Base-by-base conservation (phyloP, 2,888 invertebrate species). In the Arenicola marina region DNA sequence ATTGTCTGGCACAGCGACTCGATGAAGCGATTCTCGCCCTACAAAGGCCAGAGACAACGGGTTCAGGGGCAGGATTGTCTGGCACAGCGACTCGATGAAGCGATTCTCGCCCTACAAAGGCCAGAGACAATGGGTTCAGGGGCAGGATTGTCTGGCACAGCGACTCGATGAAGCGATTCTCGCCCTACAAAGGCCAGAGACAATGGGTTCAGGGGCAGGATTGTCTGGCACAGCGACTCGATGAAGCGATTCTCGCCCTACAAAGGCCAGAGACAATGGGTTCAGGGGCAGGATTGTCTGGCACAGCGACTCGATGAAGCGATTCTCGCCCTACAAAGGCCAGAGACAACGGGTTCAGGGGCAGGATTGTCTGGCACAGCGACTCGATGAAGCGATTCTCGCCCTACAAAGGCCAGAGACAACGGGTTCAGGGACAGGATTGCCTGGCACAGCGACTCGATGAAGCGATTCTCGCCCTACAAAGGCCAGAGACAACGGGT, bases 241-340 rank as follows among this genome's bases (percentile, higher is more conserved):
- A 83, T 82, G 66, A 82, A 81, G 71, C 80, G 78, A 68, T 83
- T 83, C 63, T 83, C 83, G n/a, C 82, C 82, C 80, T 80, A 66
- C 1, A 59, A 34, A 11, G 24, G 26, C 18, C 24, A 48, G 11
- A n/a, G 38, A 18, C 11, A 38, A 15, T 15, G 11, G 38, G 18
- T n/a, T n/a, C n/a, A n/a, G n/a, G n/a, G n/a, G n/a, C n/a, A n/a
- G n/a, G n/a, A n/a, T n/a, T n/a, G 81, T 81, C 70, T 82, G 82
- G 58, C 83, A 82, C 28, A 83, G 73, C 0, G 82, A 82, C 71
- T 83, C 82, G 3, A 83, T 82, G 66, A 82, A 81, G 71, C 80
- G 78, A 68, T 83, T 83, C 63, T 83, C 83, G n/a, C 82, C 82
- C 80, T 80, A 66, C 1, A 59, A 34, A 11, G 24, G 26, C 18